Evolutionary conservation across 2,888 invertebrate species (phyloP).

Genomic region (Cephus nigrinus): DNA sequence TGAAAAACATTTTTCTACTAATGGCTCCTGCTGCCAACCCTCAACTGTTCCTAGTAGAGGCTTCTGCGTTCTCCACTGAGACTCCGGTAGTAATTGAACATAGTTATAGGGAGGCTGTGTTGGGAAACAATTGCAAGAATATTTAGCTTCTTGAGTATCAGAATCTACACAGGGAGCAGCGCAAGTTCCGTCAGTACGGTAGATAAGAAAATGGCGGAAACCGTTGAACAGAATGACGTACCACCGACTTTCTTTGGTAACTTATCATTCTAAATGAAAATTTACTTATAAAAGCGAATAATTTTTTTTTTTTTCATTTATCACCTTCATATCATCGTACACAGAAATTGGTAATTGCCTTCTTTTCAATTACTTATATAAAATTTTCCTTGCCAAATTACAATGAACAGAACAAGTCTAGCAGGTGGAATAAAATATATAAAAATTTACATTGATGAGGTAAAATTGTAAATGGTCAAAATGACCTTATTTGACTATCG

Average conservation of each 20-base stretch:
- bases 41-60: conserved; percentile 23
- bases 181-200: conserved; percentile 27
- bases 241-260: neutral
- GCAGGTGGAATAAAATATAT: too few species aligned
- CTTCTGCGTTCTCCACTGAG: conserved; percentile 21
- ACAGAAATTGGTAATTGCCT: neutral
- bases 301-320: neutral
- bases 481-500: too few species aligned
- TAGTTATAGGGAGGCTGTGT: conserved; percentile 21
- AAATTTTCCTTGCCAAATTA: neutral
- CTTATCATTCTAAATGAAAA: neutral
- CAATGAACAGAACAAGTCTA: neutral
- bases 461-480: too few species aligned
- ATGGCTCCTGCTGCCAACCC: conserved; percentile 55
- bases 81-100: conserved; percentile 40
- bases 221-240: neutral
- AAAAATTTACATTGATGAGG: too few species aligned
- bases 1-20: conserved; percentile 65
- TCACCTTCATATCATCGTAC: neutral
- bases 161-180: neutral
- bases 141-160: neutral
- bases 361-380: too few species aligned
- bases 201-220: conserved; percentile 41
- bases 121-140: neutral
- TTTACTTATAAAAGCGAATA: neutral